Conservation (phyloP, 1,140 invertebrate species). For the Uloborus diversus region DNA sequence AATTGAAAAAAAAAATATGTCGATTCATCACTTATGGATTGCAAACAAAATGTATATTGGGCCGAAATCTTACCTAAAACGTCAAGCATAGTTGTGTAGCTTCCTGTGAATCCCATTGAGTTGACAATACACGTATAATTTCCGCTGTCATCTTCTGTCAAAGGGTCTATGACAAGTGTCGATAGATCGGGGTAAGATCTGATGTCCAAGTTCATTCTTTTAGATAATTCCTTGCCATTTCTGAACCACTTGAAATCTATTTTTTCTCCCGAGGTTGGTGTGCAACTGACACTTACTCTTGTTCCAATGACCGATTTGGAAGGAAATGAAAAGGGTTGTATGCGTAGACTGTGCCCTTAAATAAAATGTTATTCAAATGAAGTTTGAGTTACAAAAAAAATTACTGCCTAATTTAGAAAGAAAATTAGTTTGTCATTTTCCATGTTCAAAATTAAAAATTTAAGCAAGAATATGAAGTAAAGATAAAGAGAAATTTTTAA, state of each 20-base stretch:
- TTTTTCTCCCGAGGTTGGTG: slow-evolving; percentile 9
- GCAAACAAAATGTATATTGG: too few species aligned
- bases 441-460: too few species aligned
- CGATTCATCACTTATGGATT: too few species aligned
- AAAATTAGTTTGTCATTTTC: too few species aligned
- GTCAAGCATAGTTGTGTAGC: background rate
- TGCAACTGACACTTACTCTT: slow-evolving; percentile 9
- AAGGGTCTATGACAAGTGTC: background rate
- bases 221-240: slow-evolving; percentile 19
- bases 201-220: background rate
- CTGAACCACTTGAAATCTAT: slow-evolving; percentile 38
- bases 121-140: slow-evolving; percentile 16
- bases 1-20: too few species aligned
- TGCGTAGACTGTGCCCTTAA: too few species aligned
- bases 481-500: too few species aligned
- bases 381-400: too few species aligned
- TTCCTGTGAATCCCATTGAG: background rate
- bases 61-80: slow-evolving; percentile 35
- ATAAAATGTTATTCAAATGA: too few species aligned
- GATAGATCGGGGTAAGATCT: background rate
- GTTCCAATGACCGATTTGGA: background rate
- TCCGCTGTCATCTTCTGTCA: slow-evolving; percentile 15
- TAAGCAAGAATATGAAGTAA: too few species aligned
- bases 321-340: slow-evolving; percentile 40
- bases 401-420: too few species aligned